phyloP scores from a whole-genome alignment of 2,888 invertebrate species.

The Parascotia fuliginaria region DNA sequence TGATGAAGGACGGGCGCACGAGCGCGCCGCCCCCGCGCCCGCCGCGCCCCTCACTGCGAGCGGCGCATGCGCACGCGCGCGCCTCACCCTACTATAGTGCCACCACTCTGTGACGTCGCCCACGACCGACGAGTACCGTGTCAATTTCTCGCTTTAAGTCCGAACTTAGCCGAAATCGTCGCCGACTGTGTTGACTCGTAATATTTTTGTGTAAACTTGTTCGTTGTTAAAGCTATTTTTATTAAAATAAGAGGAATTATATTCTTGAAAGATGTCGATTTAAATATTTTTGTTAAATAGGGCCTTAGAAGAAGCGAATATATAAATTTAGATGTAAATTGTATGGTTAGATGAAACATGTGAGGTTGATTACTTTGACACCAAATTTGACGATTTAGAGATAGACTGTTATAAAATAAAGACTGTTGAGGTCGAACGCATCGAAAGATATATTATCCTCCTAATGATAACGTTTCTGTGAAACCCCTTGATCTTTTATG shows the following conservation, averaged over 20 bases:
- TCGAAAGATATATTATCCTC: constrained; percentile 66
- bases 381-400: constrained; percentile 70
- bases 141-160: constrained; percentile 83
- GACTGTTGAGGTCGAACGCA: constrained; percentile 81
- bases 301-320: constrained; percentile 75
- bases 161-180: constrained; percentile 74
- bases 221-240: constrained; percentile 84
- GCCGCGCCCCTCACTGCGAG: constrained; percentile 56
- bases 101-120: constrained; percentile 72
- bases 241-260: constrained; percentile 80
- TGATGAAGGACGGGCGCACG: constrained; percentile 89
- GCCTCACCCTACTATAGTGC: constrained; percentile 68
- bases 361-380: constrained; percentile 76
- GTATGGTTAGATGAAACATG: constrained; percentile 74
- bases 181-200: constrained; percentile 78
- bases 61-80: constrained; percentile 52
- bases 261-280: constrained; percentile 79
- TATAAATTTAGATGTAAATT: constrained; percentile 78
- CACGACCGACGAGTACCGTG: constrained; percentile 65
- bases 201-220: constrained; percentile 83
- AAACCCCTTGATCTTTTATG: constrained; percentile 64
- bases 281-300: constrained; percentile 84
- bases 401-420: constrained; percentile 76
- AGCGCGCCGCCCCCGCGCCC: constrained; percentile 69
- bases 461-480: constrained; percentile 66